Base-by-base conservation (phyloP, 2,797 vertebrate species). In the Erethizon dorsatum region DNA sequence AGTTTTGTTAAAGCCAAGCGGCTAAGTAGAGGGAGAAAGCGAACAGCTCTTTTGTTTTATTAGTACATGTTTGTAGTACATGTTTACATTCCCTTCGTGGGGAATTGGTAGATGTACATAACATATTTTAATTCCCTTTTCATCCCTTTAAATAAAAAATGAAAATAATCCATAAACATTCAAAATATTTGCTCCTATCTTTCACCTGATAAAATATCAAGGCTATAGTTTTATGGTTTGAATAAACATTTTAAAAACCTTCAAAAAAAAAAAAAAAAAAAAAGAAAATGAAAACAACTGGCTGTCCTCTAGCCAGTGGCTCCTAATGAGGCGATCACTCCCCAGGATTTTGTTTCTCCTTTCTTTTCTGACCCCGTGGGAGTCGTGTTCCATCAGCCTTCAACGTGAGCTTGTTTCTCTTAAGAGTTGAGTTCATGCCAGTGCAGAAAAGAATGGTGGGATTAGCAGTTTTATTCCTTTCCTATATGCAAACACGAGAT, bases 401-500 rank as follows among this genome's bases (percentile, higher is more conserved):
- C 90, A 37, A 41, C 33, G 67, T 84, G 65, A 92, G 80, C 26
- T 91, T 56, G 4, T 92, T 92, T 69, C 82, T 89, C 4, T 63
- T 50, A 94, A 79, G 63, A 65, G n/a, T 54, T 61, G 52, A 71
- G 67, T 84, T 96, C 13, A 41, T 73, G 41, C 15, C 50, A 71
- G n/a, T 83, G 63, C 79, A 45, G 69, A 26, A 26, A 71, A 83
- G 65, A 92, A 37, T 73, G 45, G 31, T 87, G 57, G 77, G 80
- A 52, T 11, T 15, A 63, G 52, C 45, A 20, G 33, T 83, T 95
- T 82, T 80, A 6, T 92, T 95, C 56, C 31, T 7, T 86, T 93
- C 95, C 47, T 90, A 37, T 91, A 77, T 90, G 92, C 79, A 93
- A 63, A 86, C 3, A 37, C 13, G 50, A 77, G 14, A 13, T 75